Percentiles rank a stretch among this genome's conserved stretches.
phyloP scores from a whole-genome alignment of 2,888 invertebrate genomes.

The Eremobia ochroleuca region DNA sequence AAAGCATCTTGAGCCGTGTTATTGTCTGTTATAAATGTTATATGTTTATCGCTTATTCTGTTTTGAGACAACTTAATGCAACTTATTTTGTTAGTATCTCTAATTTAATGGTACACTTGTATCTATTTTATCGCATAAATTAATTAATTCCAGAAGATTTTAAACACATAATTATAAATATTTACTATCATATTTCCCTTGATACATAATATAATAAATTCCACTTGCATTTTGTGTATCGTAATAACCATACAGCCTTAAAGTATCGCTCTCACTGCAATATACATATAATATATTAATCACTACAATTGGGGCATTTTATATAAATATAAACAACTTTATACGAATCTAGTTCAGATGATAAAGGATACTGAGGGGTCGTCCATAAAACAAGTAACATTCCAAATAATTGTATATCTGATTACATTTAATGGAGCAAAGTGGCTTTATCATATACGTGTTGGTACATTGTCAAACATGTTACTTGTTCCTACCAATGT shows the following conservation, averaged over 20 bases:
- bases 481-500: not conserved
- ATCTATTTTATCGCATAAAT: conserved; percentile 25
- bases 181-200: conserved; percentile 39
- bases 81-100: conserved; percentile 14
- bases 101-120: conserved; percentile 29
- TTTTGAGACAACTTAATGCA: conserved; percentile 25
- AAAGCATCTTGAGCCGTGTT: conserved; percentile 48
- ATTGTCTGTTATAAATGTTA: conserved; percentile 48
- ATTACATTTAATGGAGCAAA: conserved; percentile 1
- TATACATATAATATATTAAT: conserved; percentile 58
- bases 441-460: not conserved
- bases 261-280: conserved; percentile 55
- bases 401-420: not conserved
- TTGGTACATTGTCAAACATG: not conserved
- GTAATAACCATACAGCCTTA: conserved; percentile 53
- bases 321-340: conserved; percentile 61
- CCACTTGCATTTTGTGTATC: conserved; percentile 49
- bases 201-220: conserved; percentile 45
- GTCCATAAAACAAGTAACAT: conserved; percentile 39
- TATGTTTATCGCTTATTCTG: conserved; percentile 15
- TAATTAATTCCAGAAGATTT: conserved; percentile 34
- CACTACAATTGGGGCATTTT: conserved; percentile 68
- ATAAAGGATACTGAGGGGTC: conserved; percentile 26
- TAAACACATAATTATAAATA: conserved; percentile 31
- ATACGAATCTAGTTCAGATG: conserved; percentile 55